phyloP scores from a whole-genome alignment of 1,140 invertebrate species.

The Brachionus angularis region DNA sequence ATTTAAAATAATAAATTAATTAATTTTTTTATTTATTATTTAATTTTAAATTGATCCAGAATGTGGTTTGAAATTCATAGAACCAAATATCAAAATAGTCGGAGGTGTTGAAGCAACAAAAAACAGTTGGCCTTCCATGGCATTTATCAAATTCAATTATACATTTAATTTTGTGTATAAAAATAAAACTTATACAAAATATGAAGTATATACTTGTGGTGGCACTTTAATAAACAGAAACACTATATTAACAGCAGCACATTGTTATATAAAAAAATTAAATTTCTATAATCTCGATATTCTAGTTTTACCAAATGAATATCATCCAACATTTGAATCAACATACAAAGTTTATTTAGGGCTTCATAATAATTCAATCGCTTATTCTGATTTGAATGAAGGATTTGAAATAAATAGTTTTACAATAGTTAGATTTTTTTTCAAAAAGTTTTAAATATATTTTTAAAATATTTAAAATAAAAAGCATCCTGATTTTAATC shows the following conservation, averaged over 20 bases:
- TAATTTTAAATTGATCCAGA: too few relatives aligned
- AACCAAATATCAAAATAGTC: background rate
- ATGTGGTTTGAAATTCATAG: background rate
- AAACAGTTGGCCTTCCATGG: too few relatives aligned
- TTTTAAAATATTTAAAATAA: background rate
- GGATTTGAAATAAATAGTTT: background rate
- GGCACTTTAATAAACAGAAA: constrained; percentile 24
- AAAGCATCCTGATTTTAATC: constrained; percentile 32
- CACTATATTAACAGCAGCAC: constrained; percentile 37
- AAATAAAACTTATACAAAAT: too few relatives aligned
- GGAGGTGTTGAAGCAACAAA: background rate
- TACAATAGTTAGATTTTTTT: background rate
- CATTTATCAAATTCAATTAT: background rate
- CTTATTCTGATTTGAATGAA: constrained; percentile 8
- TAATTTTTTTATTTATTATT: too few relatives aligned
- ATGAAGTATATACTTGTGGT: constrained; percentile 9
- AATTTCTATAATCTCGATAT: background rate
- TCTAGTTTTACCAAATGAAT: background rate
- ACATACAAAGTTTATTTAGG: constrained; percentile 32
- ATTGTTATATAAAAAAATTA: constrained; percentile 14
- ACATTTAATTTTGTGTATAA: too few relatives aligned
- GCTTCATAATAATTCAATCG: too few relatives aligned
- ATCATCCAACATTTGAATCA: background rate
- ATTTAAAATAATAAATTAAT: too few relatives aligned
- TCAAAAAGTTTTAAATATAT: background rate